Base-by-base conservation (phyloP, 1,140 invertebrate species). In the Uloborus diversus region DNA sequence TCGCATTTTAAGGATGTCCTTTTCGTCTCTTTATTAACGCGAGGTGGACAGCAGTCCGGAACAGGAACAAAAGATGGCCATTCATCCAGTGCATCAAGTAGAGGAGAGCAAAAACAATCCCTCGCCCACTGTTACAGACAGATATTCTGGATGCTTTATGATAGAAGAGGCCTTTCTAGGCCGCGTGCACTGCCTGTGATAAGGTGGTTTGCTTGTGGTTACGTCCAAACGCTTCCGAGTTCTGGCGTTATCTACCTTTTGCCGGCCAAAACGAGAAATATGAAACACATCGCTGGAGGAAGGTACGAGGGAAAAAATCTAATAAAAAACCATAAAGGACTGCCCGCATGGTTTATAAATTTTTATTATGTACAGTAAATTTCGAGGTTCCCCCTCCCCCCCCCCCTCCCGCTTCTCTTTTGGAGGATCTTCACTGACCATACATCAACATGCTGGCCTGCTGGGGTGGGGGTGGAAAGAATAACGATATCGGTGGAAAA, bases 311-410 rank as follows among this genome's bases (percentile, higher is more conserved):
- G 47, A 25, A 28, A 68, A 61, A 73, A 73, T 57, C 57, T 25
- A 47, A 30, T 17, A 69, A 51, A 73, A 35, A 73, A 57, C 56
- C 59, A 64, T 75, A 75, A 64, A 75, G 47, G 53, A 75, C 37
- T 51, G 42, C 42, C 28, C 59, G 59, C 59, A 75, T 75, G 71
- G 37, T 75, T 75, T 75, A 75, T 75, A 75, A 75, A 75, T 75
- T 75, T 75, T 75, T 75, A 75, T 75, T 75, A 75, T 75, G 71
- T 64, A 61, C 71, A 75, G 59, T 75, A 75, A 75, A 75, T 75
- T 75, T 75, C 53, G 64, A n/a, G n/a, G n/a, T n/a, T n/a, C n/a
- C n/a, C n/a, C n/a, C n/a, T 49, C 28, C 33, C 53, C 59, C 59
- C 7, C 25, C 33, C 33, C n/a, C n/a, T n/a, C n/a, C n/a, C n/a